Evolutionary conservation across 1,140 invertebrate species (phyloP), one percentile per base, ranked within the genome.

Genomic region (Coptotermes formosanus): DNA sequence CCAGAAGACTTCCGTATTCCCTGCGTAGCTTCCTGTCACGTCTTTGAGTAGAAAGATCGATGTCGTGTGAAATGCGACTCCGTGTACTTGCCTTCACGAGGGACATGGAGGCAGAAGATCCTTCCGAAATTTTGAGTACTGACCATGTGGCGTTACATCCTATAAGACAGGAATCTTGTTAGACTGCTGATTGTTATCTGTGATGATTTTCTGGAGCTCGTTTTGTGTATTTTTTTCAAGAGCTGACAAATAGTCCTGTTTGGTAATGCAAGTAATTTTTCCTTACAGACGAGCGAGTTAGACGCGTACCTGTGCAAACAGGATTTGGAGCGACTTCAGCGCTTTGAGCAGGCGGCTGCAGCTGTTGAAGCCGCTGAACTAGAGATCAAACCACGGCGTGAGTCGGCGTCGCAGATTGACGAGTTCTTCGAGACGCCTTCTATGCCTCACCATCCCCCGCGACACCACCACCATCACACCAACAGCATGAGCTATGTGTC

Each of bases 401-500:
- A 94, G 87, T 93, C 93, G 38, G 93, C 93, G 9, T 93, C 93
- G 14, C 92, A 93, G 87, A 94, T 95, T 88, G 94, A 95, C 90
- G 94, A 95, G 86, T 95, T 95, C 89, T 95, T 95, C 91, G 93
- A 94, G 83, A 90, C 90, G 85, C 90, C 89, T 0, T 89, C 89
- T 11, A 44, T 81, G 19, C 85, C 75, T 21, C 86, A 44, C 64
- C 83, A 45, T 30, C 84, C 59, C 82, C 87, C 88, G 21, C 86
- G 85, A 84, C 86, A 43, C 85, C 88, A 87, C 83, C 86, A 85
- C 69, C 87, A 88, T 32, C 88, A 88, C 85, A 14, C 81, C 89
- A 89, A 19, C 89, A 92, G 87, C 75, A 92, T 92, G 88, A 93
- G 92, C 87, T 93, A 92, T 88, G 92, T 93, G 11, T 92, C 92